Conservation (phyloP, 2,113 vertebrate genomes). For the Mobula hypostoma region DNA sequence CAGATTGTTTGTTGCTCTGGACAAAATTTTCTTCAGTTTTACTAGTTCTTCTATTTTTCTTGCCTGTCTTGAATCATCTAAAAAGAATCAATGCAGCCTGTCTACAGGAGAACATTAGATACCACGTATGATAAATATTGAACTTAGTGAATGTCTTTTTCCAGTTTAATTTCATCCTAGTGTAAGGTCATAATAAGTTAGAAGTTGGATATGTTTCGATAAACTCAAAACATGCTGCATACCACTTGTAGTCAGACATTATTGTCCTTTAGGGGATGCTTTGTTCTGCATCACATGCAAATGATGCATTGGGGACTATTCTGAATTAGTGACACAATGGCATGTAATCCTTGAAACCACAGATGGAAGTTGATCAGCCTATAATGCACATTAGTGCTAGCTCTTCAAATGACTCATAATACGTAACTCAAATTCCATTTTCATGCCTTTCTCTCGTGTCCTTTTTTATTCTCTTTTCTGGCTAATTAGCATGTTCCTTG, state of each 20-base stretch:
- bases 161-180: not conserved
- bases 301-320: not conserved
- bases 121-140: not conserved
- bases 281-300: not conserved
- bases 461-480: not conserved
- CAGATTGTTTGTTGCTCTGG: too few species aligned
- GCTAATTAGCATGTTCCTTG: not conserved
- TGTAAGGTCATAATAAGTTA: too few species aligned
- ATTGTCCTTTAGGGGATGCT: not conserved
- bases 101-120: not conserved
- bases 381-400: not conserved
- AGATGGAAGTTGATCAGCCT: not conserved
- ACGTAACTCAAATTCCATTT: not conserved
- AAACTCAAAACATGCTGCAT: not conserved
- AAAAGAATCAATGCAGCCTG: not conserved
- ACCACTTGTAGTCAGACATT: not conserved
- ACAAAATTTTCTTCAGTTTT: not conserved
- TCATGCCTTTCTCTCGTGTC: not conserved
- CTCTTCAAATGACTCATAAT: not conserved
- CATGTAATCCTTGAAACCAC: not conserved
- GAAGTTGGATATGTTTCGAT: not conserved
- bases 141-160: not conserved
- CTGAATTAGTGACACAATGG: not conserved
- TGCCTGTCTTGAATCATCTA: not conserved
- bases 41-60: conserved; percentile 4